These are phyloP conservation scores for Drosophila formosana DNA, from an alignment of 2,888 invertebrate genomes.

Conservation along the genomic window DNA sequence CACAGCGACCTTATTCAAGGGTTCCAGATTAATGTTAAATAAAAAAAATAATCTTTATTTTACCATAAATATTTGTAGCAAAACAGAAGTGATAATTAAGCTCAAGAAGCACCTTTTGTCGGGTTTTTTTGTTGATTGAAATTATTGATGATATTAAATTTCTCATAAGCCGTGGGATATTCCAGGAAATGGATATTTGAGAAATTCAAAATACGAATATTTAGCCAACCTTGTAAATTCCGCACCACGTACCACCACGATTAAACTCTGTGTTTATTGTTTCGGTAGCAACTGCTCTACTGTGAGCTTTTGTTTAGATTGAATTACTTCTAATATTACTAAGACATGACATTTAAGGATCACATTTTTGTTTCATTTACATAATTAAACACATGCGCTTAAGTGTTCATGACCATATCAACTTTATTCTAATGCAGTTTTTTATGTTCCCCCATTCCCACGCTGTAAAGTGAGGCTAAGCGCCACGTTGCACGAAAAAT, in stretches of 20 bases:
- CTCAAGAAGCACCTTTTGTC: conserved; percentile 16
- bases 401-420: conserved; percentile 33
- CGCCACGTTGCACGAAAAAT: conserved; percentile 39
- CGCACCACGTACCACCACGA: too few relatives aligned
- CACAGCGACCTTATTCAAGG: too few relatives aligned
- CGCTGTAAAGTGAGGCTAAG: conserved; percentile 34
- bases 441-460: conserved; percentile 34
- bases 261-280: background rate
- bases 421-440: conserved; percentile 43
- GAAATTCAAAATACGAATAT: background rate
- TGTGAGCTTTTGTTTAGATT: background rate
- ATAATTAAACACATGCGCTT: conserved; percentile 5
- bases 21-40: too few relatives aligned
- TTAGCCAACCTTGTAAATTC: too few relatives aligned
- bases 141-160: background rate
- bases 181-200: background rate
- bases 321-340: background rate
- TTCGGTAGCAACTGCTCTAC: background rate
- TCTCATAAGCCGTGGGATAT: background rate
- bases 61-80: conserved; percentile 33
- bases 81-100: conserved; percentile 46
- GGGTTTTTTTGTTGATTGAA: background rate
- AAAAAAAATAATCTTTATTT: background rate
- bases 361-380: conserved; percentile 2
- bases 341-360: conserved; percentile 1